Percentiles rank a stretch among this genome's conserved stretches.
phyloP scores from a whole-genome alignment of 2,113 vertebrate species.

The Gymnogyps californianus region DNA sequence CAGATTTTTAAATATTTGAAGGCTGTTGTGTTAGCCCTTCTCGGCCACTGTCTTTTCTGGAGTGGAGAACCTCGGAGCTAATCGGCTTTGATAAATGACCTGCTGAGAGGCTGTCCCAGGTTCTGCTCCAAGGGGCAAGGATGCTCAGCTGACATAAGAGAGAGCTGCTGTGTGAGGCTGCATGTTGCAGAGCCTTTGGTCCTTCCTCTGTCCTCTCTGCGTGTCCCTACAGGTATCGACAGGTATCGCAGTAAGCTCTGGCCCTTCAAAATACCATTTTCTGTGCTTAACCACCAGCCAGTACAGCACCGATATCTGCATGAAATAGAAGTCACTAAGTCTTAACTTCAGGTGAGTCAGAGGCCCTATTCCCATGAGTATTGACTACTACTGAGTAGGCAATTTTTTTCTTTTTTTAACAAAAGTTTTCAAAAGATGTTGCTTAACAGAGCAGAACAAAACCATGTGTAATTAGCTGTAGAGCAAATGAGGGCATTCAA shows the following conservation, averaged over 20 bases:
- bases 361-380: neutral
- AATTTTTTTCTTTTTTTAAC: neutral
- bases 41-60: accelerated
- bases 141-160: neutral
- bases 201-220: neutral
- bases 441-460: neutral
- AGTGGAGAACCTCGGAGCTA: accelerated
- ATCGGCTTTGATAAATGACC: accelerated
- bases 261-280: neutral
- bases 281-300: neutral
- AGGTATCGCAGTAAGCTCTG: neutral
- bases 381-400: neutral
- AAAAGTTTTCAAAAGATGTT: neutral
- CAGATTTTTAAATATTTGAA: neutral
- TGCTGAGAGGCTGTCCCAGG: neutral
- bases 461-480: neutral
- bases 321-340: neutral
- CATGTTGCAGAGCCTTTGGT: too few relatives aligned
- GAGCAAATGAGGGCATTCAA: neutral
- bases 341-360: neutral
- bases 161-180: neutral
- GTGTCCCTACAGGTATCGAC: neutral
- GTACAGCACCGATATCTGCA: neutral
- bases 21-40: neutral
- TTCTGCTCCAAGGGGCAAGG: accelerated